These are phyloP conservation scores for Garra rufa DNA, from an alignment of 2,113 vertebrate genomes.

Conservation along the genomic window DNA sequence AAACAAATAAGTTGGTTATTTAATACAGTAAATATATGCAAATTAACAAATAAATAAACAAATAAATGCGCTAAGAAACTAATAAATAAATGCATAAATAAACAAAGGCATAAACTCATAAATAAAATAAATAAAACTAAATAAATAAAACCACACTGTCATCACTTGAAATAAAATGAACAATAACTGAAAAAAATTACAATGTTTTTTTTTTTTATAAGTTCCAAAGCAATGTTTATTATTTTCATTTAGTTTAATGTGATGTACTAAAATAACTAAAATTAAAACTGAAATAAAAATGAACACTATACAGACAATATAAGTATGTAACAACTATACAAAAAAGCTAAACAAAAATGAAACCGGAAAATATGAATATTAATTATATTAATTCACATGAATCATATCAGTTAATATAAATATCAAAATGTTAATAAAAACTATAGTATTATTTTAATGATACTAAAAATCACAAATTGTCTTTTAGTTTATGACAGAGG, in stretches of 20 bases:
- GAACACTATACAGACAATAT: neutral
- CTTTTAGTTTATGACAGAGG: neutral
- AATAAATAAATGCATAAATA: neutral
- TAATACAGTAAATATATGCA: constrained; percentile 64
- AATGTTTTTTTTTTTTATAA: no score
- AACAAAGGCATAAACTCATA: neutral
- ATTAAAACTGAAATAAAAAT: no score
- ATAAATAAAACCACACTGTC: no score
- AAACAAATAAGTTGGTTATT: constrained; percentile 76
- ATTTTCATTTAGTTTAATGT: no score
- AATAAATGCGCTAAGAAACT: neutral
- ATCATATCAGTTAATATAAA: neutral
- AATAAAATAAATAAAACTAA: neutral
- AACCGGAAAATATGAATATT: no score
- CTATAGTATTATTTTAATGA: neutral
- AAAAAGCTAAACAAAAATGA: neutral
- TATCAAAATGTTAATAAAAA: neutral
- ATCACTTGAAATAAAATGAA: no score
- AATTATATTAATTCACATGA: no score
- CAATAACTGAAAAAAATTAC: no score
- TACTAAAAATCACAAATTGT: neutral
- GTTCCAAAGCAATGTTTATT: no score
- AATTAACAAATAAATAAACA: no score
- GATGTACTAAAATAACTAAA: neutral
- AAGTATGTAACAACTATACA: neutral